Conservation (phyloP, 2,113 vertebrate genomes). For the Anolis sagrei region DNA sequence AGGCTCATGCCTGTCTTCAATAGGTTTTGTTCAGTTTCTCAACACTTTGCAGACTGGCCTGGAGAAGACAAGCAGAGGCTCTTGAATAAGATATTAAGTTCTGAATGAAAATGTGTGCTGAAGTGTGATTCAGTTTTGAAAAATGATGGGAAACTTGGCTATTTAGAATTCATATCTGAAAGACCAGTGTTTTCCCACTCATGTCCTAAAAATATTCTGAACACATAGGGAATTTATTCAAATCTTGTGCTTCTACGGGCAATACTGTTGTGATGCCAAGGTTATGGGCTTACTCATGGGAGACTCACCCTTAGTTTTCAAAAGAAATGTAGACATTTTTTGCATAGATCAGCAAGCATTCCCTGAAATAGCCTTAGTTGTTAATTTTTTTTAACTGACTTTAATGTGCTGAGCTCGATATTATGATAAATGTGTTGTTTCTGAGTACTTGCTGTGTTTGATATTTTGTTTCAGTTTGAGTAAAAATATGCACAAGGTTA, state of each 20-base stretch:
- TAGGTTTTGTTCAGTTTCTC: neutral
- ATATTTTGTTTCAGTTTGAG: neutral
- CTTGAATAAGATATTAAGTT: neutral
- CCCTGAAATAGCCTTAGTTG: neutral
- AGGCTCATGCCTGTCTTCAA: neutral
- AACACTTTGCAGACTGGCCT: neutral
- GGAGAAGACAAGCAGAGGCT: neutral
- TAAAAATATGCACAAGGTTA: neutral
- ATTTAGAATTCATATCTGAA: neutral
- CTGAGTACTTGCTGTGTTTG: neutral
- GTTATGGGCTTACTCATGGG: neutral
- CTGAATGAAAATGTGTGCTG: neutral
- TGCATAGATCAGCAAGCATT: neutral
- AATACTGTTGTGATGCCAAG: neutral
- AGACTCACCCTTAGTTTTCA: neutral
- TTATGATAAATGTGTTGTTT: neutral
- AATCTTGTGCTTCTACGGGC: neutral
- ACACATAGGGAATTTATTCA: neutral
- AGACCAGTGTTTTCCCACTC: neutral
- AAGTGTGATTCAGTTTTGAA: neutral
- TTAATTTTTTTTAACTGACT: neutral
- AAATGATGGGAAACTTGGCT: neutral
- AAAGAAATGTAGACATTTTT: neutral
- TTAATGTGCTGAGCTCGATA: neutral
- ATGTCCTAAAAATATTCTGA: neutral